Base-by-base conservation (phyloP, 2,797 vertebrate genomes). In the Artibeus jamaicensis region DNA sequence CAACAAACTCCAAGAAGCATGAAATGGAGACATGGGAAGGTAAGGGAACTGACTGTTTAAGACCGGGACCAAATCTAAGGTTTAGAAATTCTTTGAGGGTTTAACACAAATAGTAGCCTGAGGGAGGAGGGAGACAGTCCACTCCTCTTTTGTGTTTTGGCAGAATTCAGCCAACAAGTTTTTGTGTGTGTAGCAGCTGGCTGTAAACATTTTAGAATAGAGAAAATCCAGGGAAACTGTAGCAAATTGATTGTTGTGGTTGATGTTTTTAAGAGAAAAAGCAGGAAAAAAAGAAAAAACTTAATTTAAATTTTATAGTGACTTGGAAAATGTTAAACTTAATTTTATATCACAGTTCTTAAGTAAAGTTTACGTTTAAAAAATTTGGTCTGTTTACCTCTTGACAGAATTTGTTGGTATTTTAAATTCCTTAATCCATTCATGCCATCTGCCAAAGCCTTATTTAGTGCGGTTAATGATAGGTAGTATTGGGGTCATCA, bases 1-100 rank as follows among this genome's bases (percentile, higher is more conserved):
- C 96, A 97, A 81, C 97, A 97, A 97, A 98, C 98, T 98, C 96
- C 97, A 96, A 98, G 98, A 99, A 99, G 99, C 99, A 99, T 99
- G 99, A 99, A 98, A 99, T 99, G 99, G 99, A 99, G 98, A 99
- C 99, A 98, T 99, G 99, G 99, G 99, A 99, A 99, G 99, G 99
- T 99, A 99, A 99, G 98, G 79, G 44, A 93, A 29, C 74, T 94
- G 11, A 59, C 82, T 89, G 34, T 74, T 96, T 59, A 26, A 78
- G 44, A 46, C 70, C 18, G 59, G 46, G 37, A 32, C 18, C 55
- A 89, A 48, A 86, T 77, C 78, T 83, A 48, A 74, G 85, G 34
- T 71, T 95, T 94, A 82, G 67, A 92, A 76, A 74, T 94, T 94
- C 82, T 93, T 94, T 88, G 84, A 91, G 79, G 86, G 71, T 84